Conservation (phyloP, 2,113 vertebrate species). For the Mungos mungo region DNA sequence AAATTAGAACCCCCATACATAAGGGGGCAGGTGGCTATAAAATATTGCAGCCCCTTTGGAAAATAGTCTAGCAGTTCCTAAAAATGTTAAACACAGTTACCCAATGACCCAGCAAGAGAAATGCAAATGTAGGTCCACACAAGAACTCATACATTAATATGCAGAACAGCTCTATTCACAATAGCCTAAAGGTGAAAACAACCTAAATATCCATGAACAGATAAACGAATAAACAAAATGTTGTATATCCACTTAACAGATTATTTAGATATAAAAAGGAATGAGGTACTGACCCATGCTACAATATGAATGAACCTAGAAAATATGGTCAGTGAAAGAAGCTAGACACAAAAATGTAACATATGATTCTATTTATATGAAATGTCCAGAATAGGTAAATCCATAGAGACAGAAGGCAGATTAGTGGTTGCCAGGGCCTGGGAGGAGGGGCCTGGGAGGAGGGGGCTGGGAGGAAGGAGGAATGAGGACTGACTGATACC, state of each 20-base stretch:
- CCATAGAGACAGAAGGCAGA: background rate
- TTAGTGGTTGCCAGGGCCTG: background rate
- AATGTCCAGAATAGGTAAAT: background rate
- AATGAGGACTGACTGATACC: background rate
- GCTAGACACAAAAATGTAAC: background rate
- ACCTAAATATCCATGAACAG: background rate
- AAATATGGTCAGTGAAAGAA: background rate
- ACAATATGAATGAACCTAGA: background rate
- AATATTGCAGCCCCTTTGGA: background rate
- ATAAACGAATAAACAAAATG: background rate
- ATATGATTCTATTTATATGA: background rate
- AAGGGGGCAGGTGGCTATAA: background rate
- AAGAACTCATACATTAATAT: background rate
- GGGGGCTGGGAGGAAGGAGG: too few species aligned
- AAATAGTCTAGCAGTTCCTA: background rate
- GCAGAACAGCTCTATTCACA: background rate
- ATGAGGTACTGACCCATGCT: background rate
- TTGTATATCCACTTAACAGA: background rate
- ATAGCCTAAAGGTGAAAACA: background rate
- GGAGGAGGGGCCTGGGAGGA: background rate
- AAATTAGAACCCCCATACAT: background rate
- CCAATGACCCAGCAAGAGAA: background rate
- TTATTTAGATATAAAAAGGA: background rate
- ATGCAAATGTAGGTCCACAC: background rate
- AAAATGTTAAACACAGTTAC: background rate